Percentiles rank a stretch among this genome's conserved stretches.
These are phyloP conservation scores for Platycercus adscitus DNA, from an alignment of 2,113 vertebrate species.

Conservation along the genomic window DNA sequence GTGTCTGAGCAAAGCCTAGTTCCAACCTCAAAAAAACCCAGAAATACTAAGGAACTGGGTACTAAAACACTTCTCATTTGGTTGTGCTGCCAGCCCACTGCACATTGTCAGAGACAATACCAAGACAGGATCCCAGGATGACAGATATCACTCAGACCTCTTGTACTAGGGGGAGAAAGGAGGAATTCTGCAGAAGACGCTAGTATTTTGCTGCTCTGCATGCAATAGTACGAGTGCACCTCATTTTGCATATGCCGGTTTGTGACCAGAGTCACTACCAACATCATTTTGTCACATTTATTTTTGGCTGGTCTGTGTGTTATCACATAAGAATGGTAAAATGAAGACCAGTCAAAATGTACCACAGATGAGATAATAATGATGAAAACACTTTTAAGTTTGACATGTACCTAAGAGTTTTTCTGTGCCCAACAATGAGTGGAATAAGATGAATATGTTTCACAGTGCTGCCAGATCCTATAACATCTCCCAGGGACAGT, in stretches of 20 bases:
- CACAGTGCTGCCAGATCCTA: background rate
- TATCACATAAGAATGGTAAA: background rate
- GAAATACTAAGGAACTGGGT: background rate
- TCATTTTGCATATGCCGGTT: background rate
- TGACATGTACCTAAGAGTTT: background rate
- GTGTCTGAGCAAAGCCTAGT: background rate
- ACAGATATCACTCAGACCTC: background rate
- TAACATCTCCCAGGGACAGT: background rate
- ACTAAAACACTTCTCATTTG: background rate
- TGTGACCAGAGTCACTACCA: background rate
- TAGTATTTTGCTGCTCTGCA: background rate
- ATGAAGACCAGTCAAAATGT: background rate
- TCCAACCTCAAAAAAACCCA: background rate
- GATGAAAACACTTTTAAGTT: constrained; percentile 14
- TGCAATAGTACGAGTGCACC: background rate
- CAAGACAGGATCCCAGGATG: background rate
- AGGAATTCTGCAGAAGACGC: background rate
- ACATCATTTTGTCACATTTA: background rate
- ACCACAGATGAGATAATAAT: background rate
- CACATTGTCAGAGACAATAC: background rate
- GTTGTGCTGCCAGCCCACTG: background rate
- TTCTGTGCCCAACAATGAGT: background rate
- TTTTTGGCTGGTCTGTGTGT: background rate
- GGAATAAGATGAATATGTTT: background rate
- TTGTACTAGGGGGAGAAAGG: accelerated